phyloP scores from a whole-genome alignment of 2,888 invertebrate species.

The Euproctis similis region DNA sequence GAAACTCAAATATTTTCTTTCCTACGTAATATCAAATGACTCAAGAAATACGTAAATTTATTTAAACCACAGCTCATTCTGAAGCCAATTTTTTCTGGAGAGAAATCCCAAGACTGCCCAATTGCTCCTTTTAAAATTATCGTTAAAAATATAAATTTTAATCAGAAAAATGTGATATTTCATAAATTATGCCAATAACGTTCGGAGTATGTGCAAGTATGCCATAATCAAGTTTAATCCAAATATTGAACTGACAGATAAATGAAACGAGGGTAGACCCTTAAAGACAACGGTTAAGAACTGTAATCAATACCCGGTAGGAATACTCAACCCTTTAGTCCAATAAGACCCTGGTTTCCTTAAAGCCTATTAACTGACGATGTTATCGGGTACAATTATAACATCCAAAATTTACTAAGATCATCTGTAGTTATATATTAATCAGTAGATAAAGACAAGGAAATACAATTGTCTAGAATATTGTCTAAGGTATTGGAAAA shows the following conservation, averaged over 20 bases:
- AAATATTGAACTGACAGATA: slow-evolving; percentile 41
- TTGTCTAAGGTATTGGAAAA: too few relatives aligned
- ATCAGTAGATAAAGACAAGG: slow-evolving; percentile 2
- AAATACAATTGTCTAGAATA: not conserved
- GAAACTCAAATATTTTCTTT: too few relatives aligned
- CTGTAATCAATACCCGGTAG: slow-evolving; percentile 36
- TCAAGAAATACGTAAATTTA: too few relatives aligned
- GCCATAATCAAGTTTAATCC: slow-evolving; percentile 32
- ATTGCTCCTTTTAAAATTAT: too few relatives aligned
- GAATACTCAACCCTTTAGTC: slow-evolving; percentile 33
- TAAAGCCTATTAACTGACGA: slow-evolving; percentile 26
- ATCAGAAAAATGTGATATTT: too few relatives aligned
- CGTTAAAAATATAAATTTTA: too few relatives aligned
- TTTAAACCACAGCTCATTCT: too few relatives aligned
- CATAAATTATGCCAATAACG: slow-evolving; percentile 11
- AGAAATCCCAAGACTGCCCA: too few relatives aligned
- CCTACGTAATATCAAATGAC: too few relatives aligned
- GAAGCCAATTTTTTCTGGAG: too few relatives aligned
- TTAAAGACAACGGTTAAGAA: slow-evolving; percentile 34
- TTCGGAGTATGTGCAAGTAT: too few relatives aligned
- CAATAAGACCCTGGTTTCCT: slow-evolving; percentile 30
- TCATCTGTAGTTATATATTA: slow-evolving; percentile 11
- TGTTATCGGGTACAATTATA: slow-evolving; percentile 26
- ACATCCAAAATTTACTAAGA: slow-evolving; percentile 19
- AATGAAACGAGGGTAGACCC: slow-evolving; percentile 41